phyloP scores from a whole-genome alignment of 2,888 invertebrate species.

The Dasypogon diadema region DNA sequence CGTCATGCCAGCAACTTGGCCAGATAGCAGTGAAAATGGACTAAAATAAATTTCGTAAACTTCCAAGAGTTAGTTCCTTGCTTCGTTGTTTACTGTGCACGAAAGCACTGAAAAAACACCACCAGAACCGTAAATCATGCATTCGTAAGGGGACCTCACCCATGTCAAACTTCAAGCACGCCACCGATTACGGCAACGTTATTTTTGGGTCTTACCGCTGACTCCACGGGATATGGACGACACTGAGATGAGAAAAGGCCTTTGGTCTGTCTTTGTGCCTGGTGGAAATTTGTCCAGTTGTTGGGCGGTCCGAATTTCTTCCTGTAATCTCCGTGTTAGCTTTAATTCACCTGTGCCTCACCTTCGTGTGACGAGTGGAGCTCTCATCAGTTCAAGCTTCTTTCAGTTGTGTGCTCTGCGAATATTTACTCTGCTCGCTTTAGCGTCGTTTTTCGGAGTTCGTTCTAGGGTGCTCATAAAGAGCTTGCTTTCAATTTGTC shows the following conservation, averaged over 20 bases:
- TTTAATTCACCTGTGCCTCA: conserved; percentile 23
- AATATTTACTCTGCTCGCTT: neutral
- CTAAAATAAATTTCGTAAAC: neutral
- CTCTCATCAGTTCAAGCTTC: neutral
- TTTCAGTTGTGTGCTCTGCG: neutral
- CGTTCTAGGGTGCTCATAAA: no score
- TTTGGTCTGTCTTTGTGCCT: no score
- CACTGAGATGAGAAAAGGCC: no score
- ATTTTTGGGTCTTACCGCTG: conserved; percentile 24
- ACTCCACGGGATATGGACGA: neutral
- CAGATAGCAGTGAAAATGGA: no score
- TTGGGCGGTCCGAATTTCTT: neutral
- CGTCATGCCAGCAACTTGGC: no score
- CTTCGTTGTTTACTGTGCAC: neutral
- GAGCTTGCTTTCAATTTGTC: no score
- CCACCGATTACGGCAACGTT: neutral
- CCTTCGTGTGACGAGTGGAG: neutral
- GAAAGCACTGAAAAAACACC: no score
- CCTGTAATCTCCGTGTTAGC: conserved; percentile 16
- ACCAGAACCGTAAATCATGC: conserved; percentile 31
- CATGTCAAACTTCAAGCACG: conserved; percentile 20
- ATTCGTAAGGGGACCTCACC: conserved; percentile 3
- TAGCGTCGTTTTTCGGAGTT: no score
- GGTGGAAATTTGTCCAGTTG: conserved; percentile 8
- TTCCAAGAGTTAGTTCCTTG: neutral